Percentiles rank a stretch among this genome's conserved stretches.
These are phyloP conservation scores for Lycocerus yunnanus DNA, from an alignment of 2,888 invertebrate genomes.

Conservation along the genomic window DNA sequence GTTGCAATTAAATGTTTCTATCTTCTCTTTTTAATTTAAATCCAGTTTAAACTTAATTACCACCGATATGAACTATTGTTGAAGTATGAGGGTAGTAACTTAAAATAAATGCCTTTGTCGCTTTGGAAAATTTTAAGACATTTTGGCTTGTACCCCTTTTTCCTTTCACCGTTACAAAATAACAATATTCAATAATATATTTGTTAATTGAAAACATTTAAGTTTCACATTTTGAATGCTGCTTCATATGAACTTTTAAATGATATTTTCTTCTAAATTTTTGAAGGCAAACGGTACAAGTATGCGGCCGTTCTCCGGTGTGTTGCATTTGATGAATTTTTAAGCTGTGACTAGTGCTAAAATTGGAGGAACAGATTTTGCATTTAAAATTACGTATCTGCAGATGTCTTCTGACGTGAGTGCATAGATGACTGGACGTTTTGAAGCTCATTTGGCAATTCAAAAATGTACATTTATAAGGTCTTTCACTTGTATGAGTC, in stretches of 20 bases:
- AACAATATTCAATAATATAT: neutral
- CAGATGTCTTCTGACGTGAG: conserved; percentile 37
- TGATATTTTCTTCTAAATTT: conserved; percentile 39
- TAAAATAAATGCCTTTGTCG: too few relatives aligned
- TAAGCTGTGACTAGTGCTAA: conserved; percentile 36
- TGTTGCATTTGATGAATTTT: conserved; percentile 40
- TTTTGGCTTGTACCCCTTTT: neutral
- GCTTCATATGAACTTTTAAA: conserved; percentile 39
- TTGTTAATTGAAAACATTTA: neutral
- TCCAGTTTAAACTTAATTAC: too few relatives aligned
- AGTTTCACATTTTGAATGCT: conserved; percentile 23
- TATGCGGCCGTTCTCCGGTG: conserved; percentile 38
- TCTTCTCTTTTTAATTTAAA: too few relatives aligned
- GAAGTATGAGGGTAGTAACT: too few relatives aligned
- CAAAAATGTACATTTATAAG: conserved; percentile 38
- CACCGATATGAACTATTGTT: too few relatives aligned
- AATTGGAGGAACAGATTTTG: conserved; percentile 33
- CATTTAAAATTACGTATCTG: conserved; percentile 38
- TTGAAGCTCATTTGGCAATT: conserved; percentile 38
- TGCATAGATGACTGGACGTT: conserved; percentile 38
- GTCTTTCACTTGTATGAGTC: conserved; percentile 40
- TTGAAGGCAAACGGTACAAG: conserved; percentile 36
- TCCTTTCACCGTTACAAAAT: too few relatives aligned
- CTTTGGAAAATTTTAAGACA: neutral
- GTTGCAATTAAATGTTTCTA: neutral